Conservation (phyloP, 1,140 invertebrate genomes). For the Rhopalosiphum maidis region DNA sequence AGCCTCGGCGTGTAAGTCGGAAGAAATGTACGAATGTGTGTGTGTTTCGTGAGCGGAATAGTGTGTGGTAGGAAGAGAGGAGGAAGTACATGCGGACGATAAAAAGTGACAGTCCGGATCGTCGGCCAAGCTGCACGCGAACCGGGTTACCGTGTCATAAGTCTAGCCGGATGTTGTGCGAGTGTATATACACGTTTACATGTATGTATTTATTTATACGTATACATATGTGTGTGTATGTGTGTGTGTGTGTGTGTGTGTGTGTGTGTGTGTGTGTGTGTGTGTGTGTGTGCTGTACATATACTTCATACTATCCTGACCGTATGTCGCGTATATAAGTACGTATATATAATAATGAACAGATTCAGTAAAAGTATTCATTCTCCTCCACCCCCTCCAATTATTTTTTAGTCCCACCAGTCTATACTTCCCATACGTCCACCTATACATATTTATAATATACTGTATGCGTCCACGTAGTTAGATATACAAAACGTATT, state of each 20-base stretch:
- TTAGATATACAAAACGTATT: neutral
- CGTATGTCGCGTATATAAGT: neutral
- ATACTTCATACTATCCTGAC: neutral
- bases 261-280: no score
- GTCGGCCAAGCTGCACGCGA: conserved; percentile 43
- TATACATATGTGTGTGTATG: neutral
- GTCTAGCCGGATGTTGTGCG: conserved; percentile 57
- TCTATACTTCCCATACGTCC: neutral
- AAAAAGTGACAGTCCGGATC: conserved; percentile 57
- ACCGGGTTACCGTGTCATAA: conserved; percentile 56
- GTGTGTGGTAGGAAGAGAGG: neutral
- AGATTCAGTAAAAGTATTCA: conserved; percentile 52
- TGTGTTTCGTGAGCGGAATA: neutral
- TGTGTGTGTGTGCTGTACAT: neutral
- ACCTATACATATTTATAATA: neutral
- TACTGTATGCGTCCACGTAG: neutral
- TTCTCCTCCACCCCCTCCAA: neutral
- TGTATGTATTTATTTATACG: neutral
- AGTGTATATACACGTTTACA: neutral
- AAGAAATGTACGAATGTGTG: neutral
- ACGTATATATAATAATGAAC: conserved; percentile 16
- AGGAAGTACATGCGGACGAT: conserved; percentile 30
- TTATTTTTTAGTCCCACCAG: neutral
- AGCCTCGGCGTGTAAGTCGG: neutral
- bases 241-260: no score